Percentiles rank a stretch among this genome's conserved stretches.
Evolutionary conservation across 2,113 vertebrate genomes (phyloP).

Genomic region (Zosterops hypoxanthus): DNA sequence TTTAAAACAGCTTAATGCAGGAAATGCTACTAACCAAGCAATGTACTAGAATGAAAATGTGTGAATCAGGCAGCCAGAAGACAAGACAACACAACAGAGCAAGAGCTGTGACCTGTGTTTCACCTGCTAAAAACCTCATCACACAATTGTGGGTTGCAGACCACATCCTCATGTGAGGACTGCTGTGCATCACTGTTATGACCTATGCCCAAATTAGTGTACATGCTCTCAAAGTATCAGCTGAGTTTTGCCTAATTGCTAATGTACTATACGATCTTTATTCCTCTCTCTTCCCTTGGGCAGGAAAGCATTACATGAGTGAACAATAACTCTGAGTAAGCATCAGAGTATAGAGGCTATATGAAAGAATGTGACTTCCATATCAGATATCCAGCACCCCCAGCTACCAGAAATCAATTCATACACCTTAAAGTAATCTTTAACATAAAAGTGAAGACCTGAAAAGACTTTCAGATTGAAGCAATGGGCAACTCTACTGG

Average conservation of each 20-base stretch:
- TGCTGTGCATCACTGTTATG: neutral
- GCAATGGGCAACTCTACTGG: accelerated
- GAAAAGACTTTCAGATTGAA: neutral
- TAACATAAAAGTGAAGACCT: neutral
- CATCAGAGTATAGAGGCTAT: neutral
- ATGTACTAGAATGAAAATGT: neutral
- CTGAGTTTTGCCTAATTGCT: neutral
- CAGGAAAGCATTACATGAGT: neutral
- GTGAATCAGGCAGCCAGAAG: neutral
- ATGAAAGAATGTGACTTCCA: neutral
- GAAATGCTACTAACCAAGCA: neutral
- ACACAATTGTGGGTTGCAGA: neutral
- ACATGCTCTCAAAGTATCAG: neutral
- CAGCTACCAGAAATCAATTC: neutral
- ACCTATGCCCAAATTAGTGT: neutral
- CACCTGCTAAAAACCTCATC: neutral
- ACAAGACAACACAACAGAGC: neutral
- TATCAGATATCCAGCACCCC: neutral
- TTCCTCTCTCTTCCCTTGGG: neutral
- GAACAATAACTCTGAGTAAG: neutral
- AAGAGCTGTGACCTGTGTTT: neutral
- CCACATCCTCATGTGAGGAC: neutral
- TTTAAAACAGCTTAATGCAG: neutral
- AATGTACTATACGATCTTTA: neutral
- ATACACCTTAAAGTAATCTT: neutral